Evolutionary conservation across 2,113 vertebrate genomes (phyloP), one percentile per base, ranked within the genome.

Genomic region (Eudyptes chrysolophus): DNA sequence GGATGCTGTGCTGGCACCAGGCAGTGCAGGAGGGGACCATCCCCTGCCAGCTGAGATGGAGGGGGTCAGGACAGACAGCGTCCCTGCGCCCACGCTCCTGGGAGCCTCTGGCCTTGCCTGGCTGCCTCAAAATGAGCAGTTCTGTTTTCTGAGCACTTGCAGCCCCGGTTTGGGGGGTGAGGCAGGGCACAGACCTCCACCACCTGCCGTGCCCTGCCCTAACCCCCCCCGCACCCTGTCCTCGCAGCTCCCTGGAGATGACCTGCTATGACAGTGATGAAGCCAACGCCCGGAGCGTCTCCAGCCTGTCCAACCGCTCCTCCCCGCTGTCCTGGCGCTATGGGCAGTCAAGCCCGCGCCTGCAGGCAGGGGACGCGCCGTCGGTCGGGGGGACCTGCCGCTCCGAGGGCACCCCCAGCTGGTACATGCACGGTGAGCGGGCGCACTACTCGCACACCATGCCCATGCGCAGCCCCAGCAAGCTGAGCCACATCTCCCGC

Each of bases 301-400:
- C 99, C 96, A 99, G 99, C 90, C 97, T 99, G 25, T 99, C 99
- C 71, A 99, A 99, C 95, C 99, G 99, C 91, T 99, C 99, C 3
- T 99, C 99, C 3, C 99, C 99, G 0, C 96, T 99, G 44, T 99
- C 99, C 12, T 99, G 99, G 99, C 99, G 99, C 90, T 99, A 99
- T 0, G 99, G 99, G 78, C 99, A 99, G 95, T 99, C 99, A 19
- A 99, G 99, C 92, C 99, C 99, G 0, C 98, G 99, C 24, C 98
- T 99, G 89, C 99, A 99, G 98, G 99, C 99, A 0, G 99, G 99
- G 1, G 99, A 99, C 0, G 99, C 99, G 2, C 99, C 99, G 0
- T 99, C 99, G 0, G 99, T 99, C 3, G 99, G 99, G 13, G 99
- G 99, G 1, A 97, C 98, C 8, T 99, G 99, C 96, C 98, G 98